Conservation (phyloP, 2,113 vertebrate species). For the Sinocyclocheilus maitianheensis region DNA sequence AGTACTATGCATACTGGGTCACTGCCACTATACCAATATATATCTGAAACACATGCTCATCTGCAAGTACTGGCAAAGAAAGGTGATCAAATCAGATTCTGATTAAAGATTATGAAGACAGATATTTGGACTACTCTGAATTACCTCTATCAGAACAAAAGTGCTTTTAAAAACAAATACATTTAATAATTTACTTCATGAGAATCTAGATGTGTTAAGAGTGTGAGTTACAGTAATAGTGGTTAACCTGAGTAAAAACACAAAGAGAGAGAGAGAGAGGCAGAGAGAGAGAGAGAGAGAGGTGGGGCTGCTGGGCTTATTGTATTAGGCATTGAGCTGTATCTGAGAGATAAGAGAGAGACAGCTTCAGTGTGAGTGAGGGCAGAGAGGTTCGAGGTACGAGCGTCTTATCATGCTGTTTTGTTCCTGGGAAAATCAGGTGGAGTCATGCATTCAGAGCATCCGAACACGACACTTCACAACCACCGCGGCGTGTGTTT, state of each 20-base stretch:
- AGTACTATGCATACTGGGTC: neutral
- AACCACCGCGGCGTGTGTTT: constrained; percentile 2
- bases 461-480: constrained; percentile 23
- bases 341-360: constrained; percentile 44
- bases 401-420: constrained; percentile 61
- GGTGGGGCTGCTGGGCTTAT: neutral
- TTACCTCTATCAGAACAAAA: neutral
- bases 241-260: constrained; percentile 64
- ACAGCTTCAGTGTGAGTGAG: constrained; percentile 30
- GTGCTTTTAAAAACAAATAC: neutral
- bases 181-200: neutral
- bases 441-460: constrained; percentile 41
- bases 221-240: constrained; percentile 59
- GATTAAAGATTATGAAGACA: neutral
- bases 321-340: constrained; percentile 47
- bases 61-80: no score
- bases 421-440: constrained; percentile 38
- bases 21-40: neutral
- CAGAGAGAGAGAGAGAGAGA: constrained; percentile 29
- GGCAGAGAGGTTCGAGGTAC: constrained; percentile 59
- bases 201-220: constrained; percentile 26
- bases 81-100: neutral
- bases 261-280: constrained; percentile 18
- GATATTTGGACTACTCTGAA: neutral
- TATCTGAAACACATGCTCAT: neutral